Evolutionary conservation across 2,797 vertebrate genomes (phyloP).

Genomic region (Trematomus bernacchii): DNA sequence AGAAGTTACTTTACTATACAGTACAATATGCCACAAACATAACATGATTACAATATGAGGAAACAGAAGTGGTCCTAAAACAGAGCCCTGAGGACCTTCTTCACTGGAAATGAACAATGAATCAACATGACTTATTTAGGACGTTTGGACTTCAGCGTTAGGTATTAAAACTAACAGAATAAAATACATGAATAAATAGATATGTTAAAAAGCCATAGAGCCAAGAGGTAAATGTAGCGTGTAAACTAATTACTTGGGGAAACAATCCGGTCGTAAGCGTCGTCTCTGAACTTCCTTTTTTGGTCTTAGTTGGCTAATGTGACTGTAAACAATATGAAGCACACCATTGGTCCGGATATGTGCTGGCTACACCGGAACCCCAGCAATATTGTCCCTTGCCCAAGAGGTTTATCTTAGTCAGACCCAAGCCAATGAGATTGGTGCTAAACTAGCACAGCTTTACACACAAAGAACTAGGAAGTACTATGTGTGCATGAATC

Average conservation of each 20-base stretch:
- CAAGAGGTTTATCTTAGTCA: too few relatives aligned
- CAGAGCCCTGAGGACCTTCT: conserved; percentile 7
- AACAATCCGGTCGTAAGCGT: too few relatives aligned
- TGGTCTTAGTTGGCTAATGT: too few relatives aligned
- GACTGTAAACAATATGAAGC: too few relatives aligned
- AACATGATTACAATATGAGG: not conserved
- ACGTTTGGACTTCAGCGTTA: not conserved
- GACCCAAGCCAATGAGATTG: too few relatives aligned
- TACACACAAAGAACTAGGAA: not conserved
- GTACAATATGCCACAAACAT: not conserved
- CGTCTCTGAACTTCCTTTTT: too few relatives aligned
- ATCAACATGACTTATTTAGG: not conserved
- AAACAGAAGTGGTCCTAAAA: not conserved
- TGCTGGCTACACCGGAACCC: too few relatives aligned
- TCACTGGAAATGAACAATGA: not conserved
- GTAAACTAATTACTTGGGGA: too few relatives aligned
- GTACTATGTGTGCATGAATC: not conserved
- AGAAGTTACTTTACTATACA: not conserved
- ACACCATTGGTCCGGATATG: too few relatives aligned
- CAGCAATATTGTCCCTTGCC: too few relatives aligned
- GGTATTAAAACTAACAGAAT: not conserved
- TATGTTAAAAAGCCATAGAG: not conserved
- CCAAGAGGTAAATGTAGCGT: not conserved
- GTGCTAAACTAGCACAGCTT: not conserved
- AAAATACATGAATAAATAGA: not conserved